Evolutionary conservation across 2,888 invertebrate genomes (phyloP), one percentile per base, ranked within the genome.

Genomic region (Euzophera pinguis): DNA sequence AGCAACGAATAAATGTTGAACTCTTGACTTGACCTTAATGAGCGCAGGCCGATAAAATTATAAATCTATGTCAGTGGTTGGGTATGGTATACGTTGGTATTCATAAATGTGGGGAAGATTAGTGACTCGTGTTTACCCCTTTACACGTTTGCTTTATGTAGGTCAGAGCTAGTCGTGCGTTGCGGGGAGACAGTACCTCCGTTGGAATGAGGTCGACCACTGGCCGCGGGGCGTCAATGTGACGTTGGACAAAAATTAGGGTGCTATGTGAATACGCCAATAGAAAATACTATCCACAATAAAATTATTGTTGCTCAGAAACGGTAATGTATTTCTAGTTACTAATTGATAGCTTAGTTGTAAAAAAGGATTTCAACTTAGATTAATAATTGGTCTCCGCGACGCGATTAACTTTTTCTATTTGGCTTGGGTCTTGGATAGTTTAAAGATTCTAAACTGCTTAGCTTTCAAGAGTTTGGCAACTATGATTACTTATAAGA

Each of bases 161-260:
- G 84, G 84, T 84, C 86, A 83, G 60, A 73, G 67, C 67, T 70
- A 67, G 67, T 71, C 68, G 73, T 71, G 71, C 67, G 69, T 71
- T 75, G 69, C 68, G 67, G 69, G 72, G 67, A 67, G 72, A 71
- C 65, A 68, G 64, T 61, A 67, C 62, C 62, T 60, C 57, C 63
- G 22, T 22, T 22, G 22, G 63, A 84, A 81, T 69, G 75, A 71
- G 79, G 81, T 78, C 81, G 75, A 62, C 58, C 59, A 60, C 58
- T 64, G 68, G 58, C 45, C 45, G 45, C 45, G n/a, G 16, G 45
- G 45, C 69, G 64, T 63, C 67, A 60, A 60, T 64, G 53, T 58
- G 67, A 59, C 59, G 60, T 62, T 62, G 64, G 61, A 67, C 67
- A 70, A 71, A 69, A 70, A 67, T 53, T 53, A 9, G 59, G 52